These are phyloP conservation scores for Tubulanus polymorphus DNA, from an alignment of 2,888 invertebrate genomes.

Conservation along the genomic window DNA sequence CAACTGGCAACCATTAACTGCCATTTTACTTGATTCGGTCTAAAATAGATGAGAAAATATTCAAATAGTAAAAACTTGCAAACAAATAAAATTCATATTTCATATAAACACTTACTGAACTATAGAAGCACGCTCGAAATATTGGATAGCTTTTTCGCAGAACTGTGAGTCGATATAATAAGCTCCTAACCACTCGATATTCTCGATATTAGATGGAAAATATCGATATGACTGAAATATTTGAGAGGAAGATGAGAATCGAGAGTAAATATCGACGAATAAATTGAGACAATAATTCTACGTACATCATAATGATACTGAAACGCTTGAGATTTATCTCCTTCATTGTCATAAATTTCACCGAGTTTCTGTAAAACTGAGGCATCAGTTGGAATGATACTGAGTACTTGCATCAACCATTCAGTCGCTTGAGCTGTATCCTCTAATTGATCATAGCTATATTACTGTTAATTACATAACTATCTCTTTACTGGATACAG, in stretches of 20 bases:
- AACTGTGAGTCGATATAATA: slow-evolving; percentile 85
- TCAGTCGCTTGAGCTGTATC: slow-evolving; percentile 58
- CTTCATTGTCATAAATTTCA: slow-evolving; percentile 81
- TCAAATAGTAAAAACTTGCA: background rate
- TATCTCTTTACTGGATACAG: too few species aligned
- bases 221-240: slow-evolving; percentile 64
- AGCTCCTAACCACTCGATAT: slow-evolving; percentile 84
- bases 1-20: slow-evolving; percentile 81
- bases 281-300: background rate
- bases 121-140: slow-evolving; percentile 64
- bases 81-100: background rate
- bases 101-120: slow-evolving; percentile 45
- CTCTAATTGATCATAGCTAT: slow-evolving; percentile 66
- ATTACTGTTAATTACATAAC: too few species aligned
- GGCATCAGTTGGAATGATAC: slow-evolving; percentile 83
- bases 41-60: slow-evolving; percentile 25
- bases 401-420: slow-evolving; percentile 71
- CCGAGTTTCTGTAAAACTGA: slow-evolving; percentile 84
- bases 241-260: background rate
- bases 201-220: slow-evolving; percentile 69
- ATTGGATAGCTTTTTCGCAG: slow-evolving; percentile 75
- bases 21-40: slow-evolving; percentile 78
- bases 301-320: slow-evolving; percentile 75
- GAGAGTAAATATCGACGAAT: background rate
- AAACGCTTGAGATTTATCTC: slow-evolving; percentile 86